Conservation (phyloP, 2,888 invertebrate genomes). For the Gymnosoma rotundatum region DNA sequence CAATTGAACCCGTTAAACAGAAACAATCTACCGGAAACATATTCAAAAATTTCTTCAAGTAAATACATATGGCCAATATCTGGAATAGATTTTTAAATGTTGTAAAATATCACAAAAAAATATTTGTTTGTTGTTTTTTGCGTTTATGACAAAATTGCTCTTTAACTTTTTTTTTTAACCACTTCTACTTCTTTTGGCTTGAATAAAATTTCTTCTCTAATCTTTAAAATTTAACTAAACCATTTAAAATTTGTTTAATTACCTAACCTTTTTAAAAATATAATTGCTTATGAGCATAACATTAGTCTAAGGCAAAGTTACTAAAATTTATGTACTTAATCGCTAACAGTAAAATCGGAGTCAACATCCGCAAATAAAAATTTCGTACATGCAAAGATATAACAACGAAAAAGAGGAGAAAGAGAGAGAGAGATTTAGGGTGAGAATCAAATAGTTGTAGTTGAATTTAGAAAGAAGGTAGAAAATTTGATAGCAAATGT, state of each 20-base stretch:
- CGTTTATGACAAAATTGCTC: constrained; percentile 36
- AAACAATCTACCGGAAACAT: constrained; percentile 94
- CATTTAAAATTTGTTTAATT: no score
- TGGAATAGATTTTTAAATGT: constrained; percentile 43
- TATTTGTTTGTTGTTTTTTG: constrained; percentile 62
- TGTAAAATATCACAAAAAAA: constrained; percentile 31
- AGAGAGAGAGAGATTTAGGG: no score
- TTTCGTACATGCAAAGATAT: no score
- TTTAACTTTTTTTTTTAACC: constrained; percentile 8
- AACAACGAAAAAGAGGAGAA: no score
- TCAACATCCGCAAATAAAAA: no score
- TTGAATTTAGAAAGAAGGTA: no score
- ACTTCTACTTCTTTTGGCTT: neutral
- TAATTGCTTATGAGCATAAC: no score
- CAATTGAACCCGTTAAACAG: constrained; percentile 82
- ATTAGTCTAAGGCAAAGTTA: neutral
- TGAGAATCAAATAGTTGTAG: no score
- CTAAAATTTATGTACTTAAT: neutral
- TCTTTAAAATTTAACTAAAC: no score
- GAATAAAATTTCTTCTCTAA: neutral
- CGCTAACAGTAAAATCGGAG: no score
- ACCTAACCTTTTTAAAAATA: no score
- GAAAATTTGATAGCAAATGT: no score
- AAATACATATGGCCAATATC: constrained; percentile 82
- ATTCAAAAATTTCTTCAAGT: constrained; percentile 99